phyloP scores from a whole-genome alignment of 2,888 invertebrate genomes.

The Rotaria sp. region DNA sequence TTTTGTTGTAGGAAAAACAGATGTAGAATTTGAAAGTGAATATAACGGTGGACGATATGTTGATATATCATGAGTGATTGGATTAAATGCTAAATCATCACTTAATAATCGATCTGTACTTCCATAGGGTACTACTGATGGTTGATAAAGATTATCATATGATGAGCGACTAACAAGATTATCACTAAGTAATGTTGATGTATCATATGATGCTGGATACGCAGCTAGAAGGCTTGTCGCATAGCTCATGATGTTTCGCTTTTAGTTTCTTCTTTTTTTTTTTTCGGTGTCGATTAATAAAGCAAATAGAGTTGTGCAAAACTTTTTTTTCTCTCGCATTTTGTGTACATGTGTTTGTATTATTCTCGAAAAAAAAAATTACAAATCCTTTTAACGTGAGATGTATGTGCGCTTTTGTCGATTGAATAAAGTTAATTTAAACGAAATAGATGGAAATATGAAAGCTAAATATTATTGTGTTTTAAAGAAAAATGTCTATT shows the following conservation, averaged over 20 bases:
- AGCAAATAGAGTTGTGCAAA: background rate
- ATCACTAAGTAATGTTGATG: background rate
- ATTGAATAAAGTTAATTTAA: background rate
- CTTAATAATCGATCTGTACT: background rate
- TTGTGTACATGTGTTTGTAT: background rate
- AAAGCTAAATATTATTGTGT: background rate
- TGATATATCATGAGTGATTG: background rate
- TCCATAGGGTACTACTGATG: background rate
- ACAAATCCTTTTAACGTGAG: background rate
- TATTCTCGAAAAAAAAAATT: background rate
- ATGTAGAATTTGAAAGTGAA: background rate
- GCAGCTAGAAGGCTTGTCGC: background rate
- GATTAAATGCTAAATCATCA: background rate
- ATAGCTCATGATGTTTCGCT: background rate
- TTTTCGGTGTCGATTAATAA: background rate
- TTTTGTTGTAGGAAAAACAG: background rate
- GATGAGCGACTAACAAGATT: background rate
- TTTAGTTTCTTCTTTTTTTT: background rate
- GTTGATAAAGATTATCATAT: background rate
- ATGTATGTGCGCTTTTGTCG: background rate
- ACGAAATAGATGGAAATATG: background rate
- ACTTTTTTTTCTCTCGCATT: background rate
- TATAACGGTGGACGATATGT: background rate
- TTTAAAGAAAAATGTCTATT: background rate
- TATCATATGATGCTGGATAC: background rate